phyloP scores from a whole-genome alignment of 64 coral and sea anemone genomes.

The Catalaphyllia jardinei region DNA sequence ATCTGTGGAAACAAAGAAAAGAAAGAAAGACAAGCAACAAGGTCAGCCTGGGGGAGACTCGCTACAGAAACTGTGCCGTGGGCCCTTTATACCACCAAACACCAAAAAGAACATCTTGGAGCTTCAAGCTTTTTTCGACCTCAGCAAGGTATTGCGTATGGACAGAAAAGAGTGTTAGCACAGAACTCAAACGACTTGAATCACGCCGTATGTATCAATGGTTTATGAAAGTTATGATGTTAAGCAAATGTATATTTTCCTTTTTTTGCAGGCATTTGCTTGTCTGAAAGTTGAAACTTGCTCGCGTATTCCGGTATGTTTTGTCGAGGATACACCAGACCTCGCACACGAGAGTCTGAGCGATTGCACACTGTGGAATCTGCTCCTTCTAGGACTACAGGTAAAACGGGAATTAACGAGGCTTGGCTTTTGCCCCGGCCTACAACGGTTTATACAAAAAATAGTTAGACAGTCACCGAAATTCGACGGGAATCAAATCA shows the following conservation, averaged over 20 bases:
- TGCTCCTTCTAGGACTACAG: neutral
- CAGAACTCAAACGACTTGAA: neutral
- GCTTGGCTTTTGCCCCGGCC: neutral
- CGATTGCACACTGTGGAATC: slow-evolving; percentile 18
- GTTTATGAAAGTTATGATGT: neutral
- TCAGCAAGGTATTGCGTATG: neutral
- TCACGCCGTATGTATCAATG: neutral
- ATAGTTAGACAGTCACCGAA: neutral
- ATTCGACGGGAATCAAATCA: neutral
- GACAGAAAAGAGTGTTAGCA: neutral
- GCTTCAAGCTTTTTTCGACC: slow-evolving; percentile 29
- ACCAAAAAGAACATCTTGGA: slow-evolving; percentile 7
- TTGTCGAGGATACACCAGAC: slow-evolving; percentile 35
- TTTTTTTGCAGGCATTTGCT: slow-evolving; percentile 10
- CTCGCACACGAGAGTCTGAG: slow-evolving; percentile 7
- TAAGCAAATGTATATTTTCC: neutral
- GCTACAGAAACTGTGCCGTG: neutral
- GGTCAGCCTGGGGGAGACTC: neutral
- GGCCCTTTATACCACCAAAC: no score
- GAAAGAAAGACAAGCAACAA: neutral
- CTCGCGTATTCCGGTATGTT: slow-evolving; percentile 8
- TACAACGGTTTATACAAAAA: neutral
- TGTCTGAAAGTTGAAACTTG: slow-evolving; percentile 37
- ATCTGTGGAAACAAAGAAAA: neutral
- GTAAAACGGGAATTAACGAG: neutral